These are phyloP conservation scores for Tetragonula clypearis DNA, from an alignment of 1,140 invertebrate species.

Conservation along the genomic window DNA sequence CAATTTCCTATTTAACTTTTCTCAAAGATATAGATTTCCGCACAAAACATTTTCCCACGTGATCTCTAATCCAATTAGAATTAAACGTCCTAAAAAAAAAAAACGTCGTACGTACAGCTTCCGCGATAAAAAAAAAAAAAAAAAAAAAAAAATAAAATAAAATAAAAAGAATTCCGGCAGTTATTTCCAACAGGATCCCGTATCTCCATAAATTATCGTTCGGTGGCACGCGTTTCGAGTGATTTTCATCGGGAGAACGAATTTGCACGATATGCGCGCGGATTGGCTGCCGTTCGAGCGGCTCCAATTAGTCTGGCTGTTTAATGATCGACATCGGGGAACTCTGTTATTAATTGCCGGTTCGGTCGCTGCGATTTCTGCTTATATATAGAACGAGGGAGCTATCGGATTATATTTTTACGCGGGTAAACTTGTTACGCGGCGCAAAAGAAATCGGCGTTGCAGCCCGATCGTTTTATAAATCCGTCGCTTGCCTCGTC, in stretches of 20 bases:
- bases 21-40: background rate
- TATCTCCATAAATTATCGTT: background rate
- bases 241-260: constrained; percentile 11
- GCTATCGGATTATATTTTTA: constrained; percentile 43
- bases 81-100: background rate
- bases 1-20: background rate
- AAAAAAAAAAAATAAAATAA: too few species aligned
- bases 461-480: background rate
- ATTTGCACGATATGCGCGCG: constrained; percentile 38
- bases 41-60: background rate
- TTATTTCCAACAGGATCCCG: background rate
- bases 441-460: background rate
- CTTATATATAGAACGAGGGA: constrained; percentile 28
- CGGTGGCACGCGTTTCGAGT: background rate
- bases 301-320: constrained; percentile 57
- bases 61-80: too few species aligned
- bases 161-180: too few species aligned
- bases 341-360: constrained; percentile 50
- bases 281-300: constrained; percentile 48
- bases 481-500: background rate
- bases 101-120: too few species aligned
- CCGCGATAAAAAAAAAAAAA: too few species aligned
- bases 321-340: constrained; percentile 46
- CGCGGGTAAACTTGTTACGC: background rate
- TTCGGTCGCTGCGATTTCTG: constrained; percentile 15